These are phyloP conservation scores for Alfaro cultratus DNA, from an alignment of 2,797 vertebrate genomes.

Conservation along the genomic window DNA sequence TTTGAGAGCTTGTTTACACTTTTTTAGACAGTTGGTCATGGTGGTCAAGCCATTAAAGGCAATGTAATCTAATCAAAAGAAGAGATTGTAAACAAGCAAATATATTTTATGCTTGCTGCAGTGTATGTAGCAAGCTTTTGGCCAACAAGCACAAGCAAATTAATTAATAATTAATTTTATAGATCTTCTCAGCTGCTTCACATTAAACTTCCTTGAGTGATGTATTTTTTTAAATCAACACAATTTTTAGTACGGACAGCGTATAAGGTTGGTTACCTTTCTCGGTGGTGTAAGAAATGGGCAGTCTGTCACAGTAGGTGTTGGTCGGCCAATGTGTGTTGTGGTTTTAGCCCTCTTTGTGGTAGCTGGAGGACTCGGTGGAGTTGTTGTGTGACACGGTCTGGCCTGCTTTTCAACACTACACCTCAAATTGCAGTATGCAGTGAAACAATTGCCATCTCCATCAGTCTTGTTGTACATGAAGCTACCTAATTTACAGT, in stretches of 20 bases:
- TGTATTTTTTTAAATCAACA: neutral
- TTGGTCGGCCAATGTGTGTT: neutral
- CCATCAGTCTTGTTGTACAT: conserved; percentile 79
- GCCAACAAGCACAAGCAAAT: neutral
- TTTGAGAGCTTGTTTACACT: neutral
- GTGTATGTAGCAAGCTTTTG: neutral
- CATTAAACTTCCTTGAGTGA: neutral
- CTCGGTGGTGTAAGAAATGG: conserved; percentile 65
- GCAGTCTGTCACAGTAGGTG: conserved; percentile 7
- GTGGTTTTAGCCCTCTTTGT: conserved; percentile 3
- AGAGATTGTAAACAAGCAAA: neutral
- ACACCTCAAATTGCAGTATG: conserved; percentile 76
- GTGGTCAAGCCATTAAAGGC: neutral
- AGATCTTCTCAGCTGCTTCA: neutral
- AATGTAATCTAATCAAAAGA: neutral
- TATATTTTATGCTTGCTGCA: no score
- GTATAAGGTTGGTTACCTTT: conserved; percentile 66
- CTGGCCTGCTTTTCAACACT: conserved; percentile 47
- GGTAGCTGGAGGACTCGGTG: conserved; percentile 9
- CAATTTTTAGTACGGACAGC: neutral
- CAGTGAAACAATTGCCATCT: conserved; percentile 74
- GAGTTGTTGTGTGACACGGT: conserved; percentile 50
- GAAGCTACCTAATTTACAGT: conserved; percentile 56
- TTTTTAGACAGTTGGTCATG: neutral
- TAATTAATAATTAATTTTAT: neutral